A percentile compares a stretch with the other conserved stretches of the same genome.
phyloP scores from a whole-genome alignment of 2,888 invertebrate genomes.

The Yponomeuta evonymella region DNA sequence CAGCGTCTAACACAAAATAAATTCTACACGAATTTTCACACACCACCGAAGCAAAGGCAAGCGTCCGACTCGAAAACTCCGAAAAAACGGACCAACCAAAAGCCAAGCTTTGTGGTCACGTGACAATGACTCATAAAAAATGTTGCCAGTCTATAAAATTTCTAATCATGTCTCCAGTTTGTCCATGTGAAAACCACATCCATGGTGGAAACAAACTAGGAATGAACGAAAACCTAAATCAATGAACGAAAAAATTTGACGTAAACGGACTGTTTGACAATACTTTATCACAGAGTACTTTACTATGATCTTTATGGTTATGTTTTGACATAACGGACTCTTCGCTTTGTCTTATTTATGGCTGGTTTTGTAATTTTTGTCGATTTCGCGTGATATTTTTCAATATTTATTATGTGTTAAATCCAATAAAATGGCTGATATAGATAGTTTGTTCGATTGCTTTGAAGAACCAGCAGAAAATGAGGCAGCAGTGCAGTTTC shows the following conservation, averaged over 20 bases:
- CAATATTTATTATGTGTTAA: neutral
- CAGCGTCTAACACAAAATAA: slow-evolving; percentile 35
- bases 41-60: slow-evolving; percentile 46
- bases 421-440: slow-evolving; percentile 44
- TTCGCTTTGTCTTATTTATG: neutral
- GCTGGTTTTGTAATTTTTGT: neutral
- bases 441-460: slow-evolving; percentile 61
- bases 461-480: slow-evolving; percentile 50
- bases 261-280: no score
- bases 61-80: slow-evolving; percentile 40
- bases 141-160: slow-evolving; percentile 40
- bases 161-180: neutral
- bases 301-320: no score
- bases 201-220: neutral
- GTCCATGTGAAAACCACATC: neutral
- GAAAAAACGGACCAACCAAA: slow-evolving; percentile 39
- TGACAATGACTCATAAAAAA: slow-evolving; percentile 58
- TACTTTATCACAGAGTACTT: no score
- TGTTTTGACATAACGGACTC: no score
- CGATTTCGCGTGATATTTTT: neutral
- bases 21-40: slow-evolving; percentile 36
- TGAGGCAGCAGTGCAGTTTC: slow-evolving; percentile 43
- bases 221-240: neutral
- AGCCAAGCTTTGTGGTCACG: slow-evolving; percentile 68
- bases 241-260: neutral